Conservation (phyloP, 2,888 invertebrate genomes). For the Gibbula magus region DNA sequence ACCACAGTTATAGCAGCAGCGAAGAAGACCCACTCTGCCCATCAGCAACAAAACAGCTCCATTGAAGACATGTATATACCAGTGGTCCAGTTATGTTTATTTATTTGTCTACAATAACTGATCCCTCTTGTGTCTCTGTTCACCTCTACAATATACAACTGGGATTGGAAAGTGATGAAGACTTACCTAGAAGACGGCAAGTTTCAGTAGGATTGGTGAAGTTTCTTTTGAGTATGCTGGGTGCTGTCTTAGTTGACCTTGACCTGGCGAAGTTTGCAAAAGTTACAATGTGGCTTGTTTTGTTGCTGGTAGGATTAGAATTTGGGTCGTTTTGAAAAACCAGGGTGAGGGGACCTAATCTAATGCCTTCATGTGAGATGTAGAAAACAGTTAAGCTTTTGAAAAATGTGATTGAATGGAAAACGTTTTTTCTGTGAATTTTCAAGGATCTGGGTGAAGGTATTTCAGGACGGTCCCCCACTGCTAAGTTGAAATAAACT, state of each 20-base stretch:
- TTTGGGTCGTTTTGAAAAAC: background rate
- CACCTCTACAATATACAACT: background rate
- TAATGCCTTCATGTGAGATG: too few species aligned
- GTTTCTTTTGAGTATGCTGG: conserved; percentile 12
- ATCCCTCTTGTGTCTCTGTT: background rate
- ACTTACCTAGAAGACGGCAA: background rate
- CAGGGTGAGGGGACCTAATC: background rate
- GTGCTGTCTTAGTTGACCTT: background rate
- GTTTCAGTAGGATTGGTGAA: background rate
- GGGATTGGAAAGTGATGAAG: background rate
- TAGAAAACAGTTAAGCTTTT: too few species aligned
- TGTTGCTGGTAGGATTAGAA: background rate
- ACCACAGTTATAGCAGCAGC: background rate
- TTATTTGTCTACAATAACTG: background rate
- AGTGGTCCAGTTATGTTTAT: conserved; percentile 5
- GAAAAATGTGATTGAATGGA: too few species aligned
- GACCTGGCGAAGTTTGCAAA: background rate
- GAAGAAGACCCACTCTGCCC: background rate
- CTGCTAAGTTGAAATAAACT: background rate
- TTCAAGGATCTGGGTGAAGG: background rate
- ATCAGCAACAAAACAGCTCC: background rate
- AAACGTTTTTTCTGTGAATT: background rate
- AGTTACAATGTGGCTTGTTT: conserved; percentile 2
- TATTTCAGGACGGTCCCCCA: background rate
- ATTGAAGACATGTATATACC: background rate